Conservation (phyloP, 2,888 invertebrate species). For the Tubulanus polymorphus region DNA sequence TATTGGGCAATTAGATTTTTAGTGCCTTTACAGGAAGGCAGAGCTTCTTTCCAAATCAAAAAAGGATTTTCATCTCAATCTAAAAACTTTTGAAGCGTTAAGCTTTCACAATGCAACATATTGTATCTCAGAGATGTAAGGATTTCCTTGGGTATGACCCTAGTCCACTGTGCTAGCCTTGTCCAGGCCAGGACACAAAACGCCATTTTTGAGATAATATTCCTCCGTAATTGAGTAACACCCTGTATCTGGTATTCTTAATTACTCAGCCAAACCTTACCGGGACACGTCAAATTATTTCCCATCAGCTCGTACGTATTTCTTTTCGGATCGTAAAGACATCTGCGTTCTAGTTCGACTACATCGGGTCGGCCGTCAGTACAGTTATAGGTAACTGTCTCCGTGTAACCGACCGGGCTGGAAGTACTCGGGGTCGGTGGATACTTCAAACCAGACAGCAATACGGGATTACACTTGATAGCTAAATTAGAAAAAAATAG, state of each 20-base stretch:
- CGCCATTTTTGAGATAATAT: too few relatives aligned
- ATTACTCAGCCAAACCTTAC: conserved; percentile 19
- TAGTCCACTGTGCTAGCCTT: too few relatives aligned
- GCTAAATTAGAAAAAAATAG: conserved; percentile 18
- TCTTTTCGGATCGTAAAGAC: conserved; percentile 25
- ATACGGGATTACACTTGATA: conserved; percentile 18
- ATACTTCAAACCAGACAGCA: conserved; percentile 9
- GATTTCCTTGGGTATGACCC: too few relatives aligned
- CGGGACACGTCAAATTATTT: conserved; percentile 33
- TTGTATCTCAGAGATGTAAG: too few relatives aligned
- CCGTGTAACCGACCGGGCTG: conserved; percentile 21
- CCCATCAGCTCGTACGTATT: conserved; percentile 31
- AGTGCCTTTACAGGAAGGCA: too few relatives aligned
- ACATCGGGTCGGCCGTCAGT: conserved; percentile 16
- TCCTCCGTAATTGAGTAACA: too few relatives aligned
- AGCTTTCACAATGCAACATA: too few relatives aligned
- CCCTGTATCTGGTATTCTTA: not conserved
- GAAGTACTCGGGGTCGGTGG: conserved; percentile 12
- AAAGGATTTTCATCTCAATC: too few relatives aligned
- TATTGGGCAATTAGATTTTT: too few relatives aligned
- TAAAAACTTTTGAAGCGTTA: too few relatives aligned
- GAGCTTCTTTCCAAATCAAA: too few relatives aligned
- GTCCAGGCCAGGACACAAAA: too few relatives aligned
- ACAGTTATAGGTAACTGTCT: conserved; percentile 28
- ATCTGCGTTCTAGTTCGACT: conserved; percentile 24